Evolutionary conservation across 2,113 vertebrate species (phyloP).

Genomic region (Percina caprodes): DNA sequence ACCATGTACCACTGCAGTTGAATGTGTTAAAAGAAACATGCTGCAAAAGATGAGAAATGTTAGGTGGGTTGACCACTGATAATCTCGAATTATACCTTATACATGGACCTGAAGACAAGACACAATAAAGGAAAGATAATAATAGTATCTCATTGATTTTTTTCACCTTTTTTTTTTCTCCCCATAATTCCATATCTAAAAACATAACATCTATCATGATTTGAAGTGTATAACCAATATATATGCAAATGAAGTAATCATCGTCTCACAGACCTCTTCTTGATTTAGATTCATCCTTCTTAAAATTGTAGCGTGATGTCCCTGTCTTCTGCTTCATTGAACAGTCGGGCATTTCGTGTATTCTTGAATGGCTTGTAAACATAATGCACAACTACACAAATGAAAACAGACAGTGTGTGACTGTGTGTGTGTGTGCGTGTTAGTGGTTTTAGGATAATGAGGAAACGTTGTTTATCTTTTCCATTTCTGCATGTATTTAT

Average conservation of each 20-base stretch:
- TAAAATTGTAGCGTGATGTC: constrained; percentile 16
- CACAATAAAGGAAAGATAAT: constrained; percentile 17
- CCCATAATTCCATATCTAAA: constrained; percentile 58
- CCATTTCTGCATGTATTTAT: not conserved
- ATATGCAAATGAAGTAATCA: constrained; percentile 74
- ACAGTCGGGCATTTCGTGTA: constrained; percentile 19
- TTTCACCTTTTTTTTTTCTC: not conserved
- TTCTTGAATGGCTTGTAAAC: constrained; percentile 21
- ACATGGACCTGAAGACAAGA: not conserved
- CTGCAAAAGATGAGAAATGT: constrained; percentile 15
- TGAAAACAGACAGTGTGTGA: not conserved
- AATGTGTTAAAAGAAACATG: not conserved
- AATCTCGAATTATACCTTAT: constrained; percentile 1
- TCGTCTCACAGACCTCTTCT: constrained; percentile 49
- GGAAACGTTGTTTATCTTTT: not conserved
- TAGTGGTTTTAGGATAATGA: not conserved
- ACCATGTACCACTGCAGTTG: not conserved
- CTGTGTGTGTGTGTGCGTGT: not conserved
- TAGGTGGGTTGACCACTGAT: constrained; percentile 20
- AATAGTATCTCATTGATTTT: constrained; percentile 20
- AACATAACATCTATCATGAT: constrained; percentile 60
- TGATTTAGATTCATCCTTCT: constrained; percentile 50
- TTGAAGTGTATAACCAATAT: constrained; percentile 71
- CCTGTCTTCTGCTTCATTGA: constrained; percentile 40
- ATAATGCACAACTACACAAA: constrained; percentile 1